These are phyloP conservation scores for Lateolabrax maculatus DNA, from an alignment of 2,797 vertebrate genomes.

Conservation along the genomic window DNA sequence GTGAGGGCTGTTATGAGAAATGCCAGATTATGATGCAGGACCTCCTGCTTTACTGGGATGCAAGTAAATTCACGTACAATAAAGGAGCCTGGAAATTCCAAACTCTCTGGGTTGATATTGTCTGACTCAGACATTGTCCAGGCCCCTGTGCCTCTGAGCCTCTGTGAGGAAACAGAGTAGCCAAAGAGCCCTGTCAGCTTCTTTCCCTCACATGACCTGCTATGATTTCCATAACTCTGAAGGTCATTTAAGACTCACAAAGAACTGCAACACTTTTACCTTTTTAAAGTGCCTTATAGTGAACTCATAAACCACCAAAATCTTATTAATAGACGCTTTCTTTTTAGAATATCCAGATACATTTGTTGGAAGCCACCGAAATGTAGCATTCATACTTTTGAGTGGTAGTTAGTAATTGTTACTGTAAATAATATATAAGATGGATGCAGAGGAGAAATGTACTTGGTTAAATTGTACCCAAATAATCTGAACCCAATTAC, in stretches of 20 bases:
- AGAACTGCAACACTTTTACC: neutral
- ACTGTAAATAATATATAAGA: neutral
- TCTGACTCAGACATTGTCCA: slow-evolving; percentile 18
- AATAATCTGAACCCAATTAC: slow-evolving; percentile 9
- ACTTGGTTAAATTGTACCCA: neutral
- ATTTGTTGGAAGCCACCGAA: neutral
- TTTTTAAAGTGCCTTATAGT: slow-evolving; percentile 1
- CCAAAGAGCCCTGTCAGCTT: slow-evolving; percentile 40
- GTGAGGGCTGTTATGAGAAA: slow-evolving; percentile 10
- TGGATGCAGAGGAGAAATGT: neutral
- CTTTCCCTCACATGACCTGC: slow-evolving; percentile 34
- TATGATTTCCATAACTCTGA: slow-evolving; percentile 49
- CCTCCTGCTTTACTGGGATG: neutral
- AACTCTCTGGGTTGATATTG: slow-evolving; percentile 33
- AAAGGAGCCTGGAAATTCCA: slow-evolving; percentile 31
- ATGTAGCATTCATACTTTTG: neutral
- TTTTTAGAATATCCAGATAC: neutral
- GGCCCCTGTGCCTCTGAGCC: slow-evolving; percentile 25
- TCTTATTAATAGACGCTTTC: neutral
- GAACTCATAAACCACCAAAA: neutral
- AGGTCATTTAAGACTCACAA: slow-evolving; percentile 34
- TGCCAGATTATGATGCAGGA: neutral
- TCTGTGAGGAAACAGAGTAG: slow-evolving; percentile 15
- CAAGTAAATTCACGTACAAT: neutral
- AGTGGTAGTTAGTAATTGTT: neutral